These are phyloP conservation scores for Ptychodera flava DNA, from an alignment of 35 echinoderm and acorn worm genomes.

Conservation along the genomic window DNA sequence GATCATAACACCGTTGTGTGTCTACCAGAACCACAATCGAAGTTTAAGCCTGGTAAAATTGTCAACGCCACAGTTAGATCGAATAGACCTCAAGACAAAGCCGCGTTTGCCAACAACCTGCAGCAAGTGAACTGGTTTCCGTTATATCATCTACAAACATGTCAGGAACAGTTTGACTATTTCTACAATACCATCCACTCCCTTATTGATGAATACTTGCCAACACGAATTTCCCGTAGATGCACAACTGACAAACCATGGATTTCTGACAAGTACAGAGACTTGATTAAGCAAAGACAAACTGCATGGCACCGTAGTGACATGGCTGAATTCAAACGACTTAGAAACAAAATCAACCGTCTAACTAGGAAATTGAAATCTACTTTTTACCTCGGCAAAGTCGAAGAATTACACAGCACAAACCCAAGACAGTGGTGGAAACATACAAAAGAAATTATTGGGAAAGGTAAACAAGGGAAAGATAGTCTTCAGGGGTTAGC, in stretches of 20 bases:
- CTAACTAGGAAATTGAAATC: background rate
- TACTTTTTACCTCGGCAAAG: constrained; percentile 8
- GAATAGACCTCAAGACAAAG: background rate
- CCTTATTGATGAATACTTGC: background rate
- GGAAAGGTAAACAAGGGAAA: constrained; percentile 2
- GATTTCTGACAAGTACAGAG: constrained; percentile 8
- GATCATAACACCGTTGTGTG: too few relatives aligned
- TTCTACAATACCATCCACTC: background rate
- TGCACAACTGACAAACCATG: constrained; percentile 23
- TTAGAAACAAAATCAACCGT: constrained; percentile 23
- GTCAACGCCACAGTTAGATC: background rate
- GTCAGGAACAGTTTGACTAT: background rate
- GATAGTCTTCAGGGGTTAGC: background rate
- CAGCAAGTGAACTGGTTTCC: background rate
- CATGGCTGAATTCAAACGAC: background rate
- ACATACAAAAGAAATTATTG: constrained; percentile 12
- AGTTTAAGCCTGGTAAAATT: background rate
- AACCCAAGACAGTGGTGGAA: constrained; percentile 14
- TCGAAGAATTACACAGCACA: background rate
- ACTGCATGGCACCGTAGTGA: background rate
- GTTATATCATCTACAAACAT: background rate
- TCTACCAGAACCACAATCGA: too few relatives aligned
- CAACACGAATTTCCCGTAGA: background rate
- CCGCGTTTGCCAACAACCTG: background rate
- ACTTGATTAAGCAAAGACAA: constrained; percentile 12